Conservation (phyloP, 2,797 vertebrate genomes). For the Anguilla marmorata region DNA sequence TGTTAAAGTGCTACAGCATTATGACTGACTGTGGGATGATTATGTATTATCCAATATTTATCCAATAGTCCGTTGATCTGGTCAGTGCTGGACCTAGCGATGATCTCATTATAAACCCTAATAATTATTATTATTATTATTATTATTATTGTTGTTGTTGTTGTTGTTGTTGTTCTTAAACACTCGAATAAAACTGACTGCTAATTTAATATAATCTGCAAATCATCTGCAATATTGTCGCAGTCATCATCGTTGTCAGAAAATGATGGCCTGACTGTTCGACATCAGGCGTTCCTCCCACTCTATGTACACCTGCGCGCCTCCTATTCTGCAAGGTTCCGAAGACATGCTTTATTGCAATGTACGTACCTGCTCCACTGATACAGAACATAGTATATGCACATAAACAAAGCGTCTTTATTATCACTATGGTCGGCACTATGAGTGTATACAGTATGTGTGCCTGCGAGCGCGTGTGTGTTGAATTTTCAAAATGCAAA, state of each 20-base stretch:
- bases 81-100: not conserved
- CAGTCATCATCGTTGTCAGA: not conserved
- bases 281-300: not conserved
- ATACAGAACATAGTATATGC: not conserved
- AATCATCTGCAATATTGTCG: not conserved
- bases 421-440: not conserved
- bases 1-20: not conserved
- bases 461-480: not conserved
- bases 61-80: not conserved
- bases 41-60: not conserved
- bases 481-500: not conserved
- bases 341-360: not conserved
- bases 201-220: not conserved
- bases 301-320: not conserved
- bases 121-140: not conserved
- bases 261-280: not conserved
- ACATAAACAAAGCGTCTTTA: constrained; percentile 9
- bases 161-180: not conserved
- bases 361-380: not conserved
- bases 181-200: not conserved
- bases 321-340: not conserved
- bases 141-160: not conserved
- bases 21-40: not conserved
- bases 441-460: not conserved
- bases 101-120: not conserved